Evolutionary conservation across 2,888 invertebrate species (phyloP), one percentile per base, ranked within the genome.

Genomic region (Lasioglossum oenotherae): DNA sequence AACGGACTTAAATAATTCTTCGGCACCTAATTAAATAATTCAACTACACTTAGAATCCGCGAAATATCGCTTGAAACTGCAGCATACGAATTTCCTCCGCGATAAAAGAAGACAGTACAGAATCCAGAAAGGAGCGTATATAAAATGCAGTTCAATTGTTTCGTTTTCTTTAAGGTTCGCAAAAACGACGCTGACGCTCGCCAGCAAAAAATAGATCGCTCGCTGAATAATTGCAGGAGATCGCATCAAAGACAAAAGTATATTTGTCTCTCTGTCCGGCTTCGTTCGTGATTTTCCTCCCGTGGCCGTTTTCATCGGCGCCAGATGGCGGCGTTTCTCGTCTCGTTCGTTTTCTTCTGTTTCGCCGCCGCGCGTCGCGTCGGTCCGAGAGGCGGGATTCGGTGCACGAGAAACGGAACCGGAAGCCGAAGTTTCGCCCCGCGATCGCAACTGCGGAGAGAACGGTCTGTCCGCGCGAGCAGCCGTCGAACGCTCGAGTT

Each of bases 181-280:
- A 71, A 41, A 74, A 78, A 72, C 67, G 19, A 44, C 49, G 67
- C n/a, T 23, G 31, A 10, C 60, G 53, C 0, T 49, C 14, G 12
- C 60, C 27, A 16, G 6, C 35, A 75, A 80, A 44, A 81, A 80
- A 80, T 73, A 74, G 76, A 14, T 44, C 19, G 35, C 72, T 80
- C 38, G 81, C 74, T 71, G 89, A 89, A 87, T 87, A 91, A 90
- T 90, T 91, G 85, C 80, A 57, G 64, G 76, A 76, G 82, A 82
- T 86, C 76, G 77, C 57, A 69, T 90, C 82, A 77, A 84, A 84
- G 82, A 72, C 16, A 46, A 81, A 86, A 87, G 87, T 85, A 84
- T 86, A 89, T 89, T 90, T 87, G 78, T 81, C 78, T 83, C 83
- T 83, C 83, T 86, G 81, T 74, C 74, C 79, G 60, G 41, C 57